Conservation (phyloP, 1,140 invertebrate genomes). For the Pogonomyrmex barbatus region DNA sequence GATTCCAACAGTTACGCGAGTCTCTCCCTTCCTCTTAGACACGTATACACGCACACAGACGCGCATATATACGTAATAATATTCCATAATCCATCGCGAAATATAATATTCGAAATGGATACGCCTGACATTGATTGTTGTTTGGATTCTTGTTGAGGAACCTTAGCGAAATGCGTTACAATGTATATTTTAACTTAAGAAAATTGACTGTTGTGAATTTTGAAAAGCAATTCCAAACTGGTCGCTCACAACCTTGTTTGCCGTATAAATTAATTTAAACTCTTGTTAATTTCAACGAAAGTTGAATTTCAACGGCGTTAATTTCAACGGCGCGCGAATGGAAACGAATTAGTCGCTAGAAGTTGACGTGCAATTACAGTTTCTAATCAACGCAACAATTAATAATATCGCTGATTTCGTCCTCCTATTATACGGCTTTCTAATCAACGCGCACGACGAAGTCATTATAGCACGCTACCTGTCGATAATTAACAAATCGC, state of each 20-base stretch:
- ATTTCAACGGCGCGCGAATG: conserved; percentile 3
- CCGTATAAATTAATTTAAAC: conserved; percentile 62
- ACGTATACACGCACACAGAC: neutral
- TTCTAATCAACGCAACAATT: conserved; percentile 70
- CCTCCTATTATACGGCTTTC: conserved; percentile 21
- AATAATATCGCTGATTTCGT: conserved; percentile 66
- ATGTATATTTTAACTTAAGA: neutral
- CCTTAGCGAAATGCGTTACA: neutral
- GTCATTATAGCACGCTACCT: conserved; percentile 16
- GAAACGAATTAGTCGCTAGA: conserved; percentile 63
- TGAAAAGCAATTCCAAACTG: neutral
- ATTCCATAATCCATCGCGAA: neutral
- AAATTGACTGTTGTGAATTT: conserved; percentile 1
- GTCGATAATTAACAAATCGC: conserved; percentile 54
- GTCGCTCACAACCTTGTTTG: conserved; percentile 23
- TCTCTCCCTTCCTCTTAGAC: neutral
- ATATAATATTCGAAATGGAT: neutral
- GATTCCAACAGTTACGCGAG: neutral
- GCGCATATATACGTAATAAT: neutral
- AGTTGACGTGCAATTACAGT: conserved; percentile 68
- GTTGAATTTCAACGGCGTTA: too few species aligned
- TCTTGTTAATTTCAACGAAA: conserved; percentile 65
- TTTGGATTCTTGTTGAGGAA: neutral
- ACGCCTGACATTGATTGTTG: neutral
- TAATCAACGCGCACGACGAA: conserved; percentile 15